Base-by-base conservation (phyloP, 2,113 vertebrate genomes). In the Varanus salvator region DNA sequence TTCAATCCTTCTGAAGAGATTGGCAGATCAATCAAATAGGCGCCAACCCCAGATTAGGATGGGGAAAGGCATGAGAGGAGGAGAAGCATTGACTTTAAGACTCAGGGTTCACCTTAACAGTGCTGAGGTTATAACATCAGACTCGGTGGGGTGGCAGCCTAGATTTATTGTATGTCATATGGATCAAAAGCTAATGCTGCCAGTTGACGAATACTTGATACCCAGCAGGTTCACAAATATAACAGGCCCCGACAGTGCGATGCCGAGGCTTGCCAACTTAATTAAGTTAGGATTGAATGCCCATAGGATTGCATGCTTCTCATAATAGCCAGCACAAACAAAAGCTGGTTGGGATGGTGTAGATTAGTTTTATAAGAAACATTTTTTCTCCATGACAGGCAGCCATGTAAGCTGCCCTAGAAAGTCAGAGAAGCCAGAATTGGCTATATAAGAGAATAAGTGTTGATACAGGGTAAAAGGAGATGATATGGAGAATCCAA, bases 261-360 rank as follows among this genome's bases (percentile, higher is more conserved):
- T 93, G 80, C 85, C 93, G 89, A 91, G 92, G 80, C 91, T 94
- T 93, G 90, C 95, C 93, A 95, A 91, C 90, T 94, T 96, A 96
- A 96, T 96, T 95, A 96, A 96, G 92, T 93, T 93, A 94, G 90
- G 91, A 96, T 92, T 94, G 95, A 95, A 94, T 95, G 80, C 89
- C 86, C 84, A 72, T 91, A 76, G 38, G 38, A 44, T 44, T 44
- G 87, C 90, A 84, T 90, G 76, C 44, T 85, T 89, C 92, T 93
- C 94, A 91, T 95, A 94, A 90, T 93, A 95, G 93, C 90, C 92
- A 72, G 84, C 84, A 84, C 91, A 88, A 91, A 90, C 91, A 93
- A 93, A 91, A 89, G 85, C 60, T 25, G 54, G 90, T 85, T 92
- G 60, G 88, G 89, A 93, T 93, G 93, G 91, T 91, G 80, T 57